These are phyloP conservation scores for Lampris megalopsis DNA, from an alignment of 2,113 vertebrate genomes.

Conservation along the genomic window DNA sequence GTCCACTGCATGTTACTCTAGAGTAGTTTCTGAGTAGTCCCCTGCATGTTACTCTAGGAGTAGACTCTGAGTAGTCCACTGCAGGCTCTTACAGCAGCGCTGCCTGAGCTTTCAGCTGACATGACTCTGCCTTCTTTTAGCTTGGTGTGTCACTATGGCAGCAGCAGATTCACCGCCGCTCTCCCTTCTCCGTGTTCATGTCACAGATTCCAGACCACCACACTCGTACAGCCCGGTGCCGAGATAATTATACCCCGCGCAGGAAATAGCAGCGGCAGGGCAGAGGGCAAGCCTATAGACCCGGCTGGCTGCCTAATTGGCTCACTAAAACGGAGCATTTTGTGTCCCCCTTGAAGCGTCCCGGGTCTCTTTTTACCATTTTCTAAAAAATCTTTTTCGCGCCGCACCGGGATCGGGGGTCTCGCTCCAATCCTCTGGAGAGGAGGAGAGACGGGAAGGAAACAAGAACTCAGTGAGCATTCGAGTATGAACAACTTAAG, in stretches of 20 bases:
- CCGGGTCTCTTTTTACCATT: conserved; percentile 20
- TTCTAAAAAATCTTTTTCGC: conserved; percentile 21
- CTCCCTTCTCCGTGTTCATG: conserved; percentile 51
- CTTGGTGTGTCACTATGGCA: conserved; percentile 4
- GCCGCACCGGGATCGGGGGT: too few relatives aligned
- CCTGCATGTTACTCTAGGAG: too few relatives aligned
- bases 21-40: too few relatives aligned
- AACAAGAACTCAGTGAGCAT: not conserved
- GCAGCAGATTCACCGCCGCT: conserved; percentile 30
- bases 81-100: too few relatives aligned
- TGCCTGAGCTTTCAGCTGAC: conserved; percentile 20
- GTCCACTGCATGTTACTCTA: too few relatives aligned
- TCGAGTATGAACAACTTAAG: too few relatives aligned
- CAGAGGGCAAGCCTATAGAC: conserved; percentile 57
- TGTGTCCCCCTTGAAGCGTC: conserved; percentile 37
- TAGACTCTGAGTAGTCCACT: too few relatives aligned
- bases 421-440: conserved; percentile 19
- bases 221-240: conserved; percentile 58
- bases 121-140: conserved; percentile 1
- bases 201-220: conserved; percentile 67
- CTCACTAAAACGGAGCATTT: conserved; percentile 38
- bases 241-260: conserved; percentile 73
- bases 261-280: conserved; percentile 68
- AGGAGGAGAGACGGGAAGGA: not conserved
- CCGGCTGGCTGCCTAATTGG: conserved; percentile 45